These are phyloP conservation scores for Ormyrus thymus DNA, from an alignment of 2,888 invertebrate genomes.

Conservation along the genomic window DNA sequence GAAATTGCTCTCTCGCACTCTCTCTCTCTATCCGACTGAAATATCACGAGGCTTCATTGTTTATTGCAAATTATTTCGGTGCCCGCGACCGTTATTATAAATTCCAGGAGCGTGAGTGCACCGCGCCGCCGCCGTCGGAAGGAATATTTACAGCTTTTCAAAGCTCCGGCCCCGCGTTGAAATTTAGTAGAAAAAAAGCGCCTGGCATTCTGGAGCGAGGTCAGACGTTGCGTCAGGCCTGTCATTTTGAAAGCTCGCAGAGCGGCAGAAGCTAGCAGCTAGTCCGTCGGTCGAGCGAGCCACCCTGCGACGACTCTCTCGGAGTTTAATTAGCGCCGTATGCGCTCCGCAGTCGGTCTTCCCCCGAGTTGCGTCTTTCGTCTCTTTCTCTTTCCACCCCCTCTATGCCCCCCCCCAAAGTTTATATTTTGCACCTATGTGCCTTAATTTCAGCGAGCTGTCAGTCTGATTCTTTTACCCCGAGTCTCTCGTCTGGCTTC, in stretches of 20 bases:
- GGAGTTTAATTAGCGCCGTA: constrained; percentile 67
- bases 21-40: too few relatives aligned
- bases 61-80: too few relatives aligned
- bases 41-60: too few relatives aligned
- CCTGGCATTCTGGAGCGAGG: constrained; percentile 19
- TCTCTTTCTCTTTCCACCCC: constrained; percentile 8
- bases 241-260: constrained; percentile 66
- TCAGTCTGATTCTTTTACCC: constrained; percentile 36
- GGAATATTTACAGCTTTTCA: not conserved
- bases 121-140: not conserved
- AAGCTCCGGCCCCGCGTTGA: constrained; percentile 15
- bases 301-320: constrained; percentile 59
- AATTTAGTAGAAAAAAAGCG: constrained; percentile 33
- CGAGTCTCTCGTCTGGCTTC: not conserved
- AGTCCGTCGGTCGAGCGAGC: constrained; percentile 56
- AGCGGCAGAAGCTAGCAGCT: constrained; percentile 18
- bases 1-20: not conserved
- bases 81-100: too few relatives aligned
- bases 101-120: not conserved
- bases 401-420: constrained; percentile 1
- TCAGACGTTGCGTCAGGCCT: constrained; percentile 51
- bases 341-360: constrained; percentile 63
- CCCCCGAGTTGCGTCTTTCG: constrained; percentile 25
- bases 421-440: constrained; percentile 52
- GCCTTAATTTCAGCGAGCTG: constrained; percentile 49